Evolutionary conservation across 2,797 vertebrate genomes (phyloP).

Genomic region (Schizothorax lantsangensis): DNA sequence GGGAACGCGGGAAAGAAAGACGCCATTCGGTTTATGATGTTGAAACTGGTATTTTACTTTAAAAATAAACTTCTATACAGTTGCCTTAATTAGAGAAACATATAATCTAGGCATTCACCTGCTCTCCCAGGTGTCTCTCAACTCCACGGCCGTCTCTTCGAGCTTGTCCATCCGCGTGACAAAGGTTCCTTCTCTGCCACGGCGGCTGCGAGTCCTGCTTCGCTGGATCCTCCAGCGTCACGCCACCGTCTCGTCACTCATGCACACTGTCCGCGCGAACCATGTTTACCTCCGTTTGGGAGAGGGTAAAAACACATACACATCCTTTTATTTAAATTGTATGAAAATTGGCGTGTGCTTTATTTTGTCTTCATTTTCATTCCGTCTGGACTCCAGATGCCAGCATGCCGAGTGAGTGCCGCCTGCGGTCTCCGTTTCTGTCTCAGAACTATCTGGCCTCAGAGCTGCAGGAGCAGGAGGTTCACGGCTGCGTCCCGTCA

Average conservation of each 20-base stretch:
- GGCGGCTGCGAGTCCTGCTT: conserved; percentile 67
- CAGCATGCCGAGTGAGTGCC: conserved; percentile 70
- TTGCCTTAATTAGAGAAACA: neutral
- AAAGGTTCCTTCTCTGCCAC: conserved; percentile 67
- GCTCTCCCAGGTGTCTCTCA: conserved; percentile 68
- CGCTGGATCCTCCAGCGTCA: conserved; percentile 76
- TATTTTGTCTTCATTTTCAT: neutral
- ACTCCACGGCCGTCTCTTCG: conserved; percentile 70
- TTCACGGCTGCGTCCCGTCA: conserved; percentile 68
- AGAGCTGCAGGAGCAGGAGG: conserved; percentile 75
- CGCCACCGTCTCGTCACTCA: conserved; percentile 77
- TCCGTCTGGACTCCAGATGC: conserved; percentile 62
- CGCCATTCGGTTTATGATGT: too few relatives aligned
- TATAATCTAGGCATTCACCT: neutral
- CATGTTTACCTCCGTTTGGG: conserved; percentile 74
- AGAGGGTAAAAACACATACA: conserved; percentile 71
- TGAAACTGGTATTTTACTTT: too few relatives aligned
- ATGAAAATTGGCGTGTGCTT: neutral
- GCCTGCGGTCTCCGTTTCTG: conserved; percentile 74
- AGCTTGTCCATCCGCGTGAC: conserved; percentile 60
- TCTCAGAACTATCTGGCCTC: conserved; percentile 78
- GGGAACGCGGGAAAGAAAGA: too few relatives aligned
- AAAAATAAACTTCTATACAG: too few relatives aligned
- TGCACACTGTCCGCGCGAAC: conserved; percentile 71
- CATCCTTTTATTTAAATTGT: neutral